A percentile compares a stretch with the other conserved stretches of the same genome.
Conservation (phyloP, 2,113 vertebrate genomes). For the Forbesichthys papilliferus region DNA sequence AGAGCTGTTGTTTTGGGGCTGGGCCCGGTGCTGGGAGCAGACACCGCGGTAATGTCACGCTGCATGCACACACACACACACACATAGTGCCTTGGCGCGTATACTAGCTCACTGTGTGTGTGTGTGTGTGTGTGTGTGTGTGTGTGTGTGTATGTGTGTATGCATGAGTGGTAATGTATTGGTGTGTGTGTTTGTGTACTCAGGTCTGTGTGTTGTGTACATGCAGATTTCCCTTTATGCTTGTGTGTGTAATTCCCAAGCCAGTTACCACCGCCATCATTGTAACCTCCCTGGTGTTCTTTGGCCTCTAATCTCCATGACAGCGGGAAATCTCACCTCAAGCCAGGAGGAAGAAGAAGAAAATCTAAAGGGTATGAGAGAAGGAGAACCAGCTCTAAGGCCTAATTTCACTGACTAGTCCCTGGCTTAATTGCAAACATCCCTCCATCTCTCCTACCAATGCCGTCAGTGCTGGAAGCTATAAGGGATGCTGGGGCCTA, state of each 20-base stretch:
- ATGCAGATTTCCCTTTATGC: no score
- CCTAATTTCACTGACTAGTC: slow-evolving; percentile 79
- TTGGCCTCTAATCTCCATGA: slow-evolving; percentile 64
- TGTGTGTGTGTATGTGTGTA: slow-evolving; percentile 27
- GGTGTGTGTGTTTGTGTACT: slow-evolving; percentile 27
- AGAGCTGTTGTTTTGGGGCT: slow-evolving; percentile 45
- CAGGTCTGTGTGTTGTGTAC: background rate
- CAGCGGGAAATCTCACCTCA: background rate
- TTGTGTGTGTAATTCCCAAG: slow-evolving; percentile 19
- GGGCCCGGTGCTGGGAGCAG: slow-evolving; percentile 42
- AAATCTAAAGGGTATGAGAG: slow-evolving; percentile 21
- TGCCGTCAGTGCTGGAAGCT: slow-evolving; percentile 73
- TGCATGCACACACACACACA: slow-evolving; percentile 6
- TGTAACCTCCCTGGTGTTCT: slow-evolving; percentile 57
- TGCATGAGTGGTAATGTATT: no score
- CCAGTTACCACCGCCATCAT: slow-evolving; percentile 37
- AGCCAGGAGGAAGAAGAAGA: slow-evolving; percentile 2
- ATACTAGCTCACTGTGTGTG: slow-evolving; percentile 36
- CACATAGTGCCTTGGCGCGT: slow-evolving; percentile 20
- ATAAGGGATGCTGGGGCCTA: slow-evolving; percentile 83
- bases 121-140: slow-evolving; percentile 7
- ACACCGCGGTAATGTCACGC: slow-evolving; percentile 34
- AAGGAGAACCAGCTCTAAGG: slow-evolving; percentile 70
- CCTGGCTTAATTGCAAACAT: slow-evolving; percentile 79
- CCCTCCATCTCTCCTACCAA: slow-evolving; percentile 54